phyloP scores from a whole-genome alignment of 92 coral and sea anemone species.

The Isaurus tuberculatus region DNA sequence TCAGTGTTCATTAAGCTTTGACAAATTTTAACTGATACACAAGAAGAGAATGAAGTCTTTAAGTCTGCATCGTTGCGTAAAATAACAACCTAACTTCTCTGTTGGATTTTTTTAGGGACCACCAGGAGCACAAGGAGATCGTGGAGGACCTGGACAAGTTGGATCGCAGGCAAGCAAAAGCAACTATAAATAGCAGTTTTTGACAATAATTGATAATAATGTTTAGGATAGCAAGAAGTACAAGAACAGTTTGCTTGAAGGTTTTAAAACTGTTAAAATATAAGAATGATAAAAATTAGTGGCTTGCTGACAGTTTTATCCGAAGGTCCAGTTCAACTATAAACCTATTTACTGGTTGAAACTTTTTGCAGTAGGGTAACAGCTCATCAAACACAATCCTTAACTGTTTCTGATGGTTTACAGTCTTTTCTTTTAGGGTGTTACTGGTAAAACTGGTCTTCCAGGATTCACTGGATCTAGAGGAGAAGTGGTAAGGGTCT shows the following conservation, averaged over 20 bases:
- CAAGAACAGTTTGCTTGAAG: too few species aligned
- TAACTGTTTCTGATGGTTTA: background rate
- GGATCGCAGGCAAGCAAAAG: constrained; percentile 77
- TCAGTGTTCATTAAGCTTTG: background rate
- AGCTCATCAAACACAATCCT: background rate
- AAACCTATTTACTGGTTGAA: too few species aligned
- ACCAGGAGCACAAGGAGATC: constrained; percentile 90
- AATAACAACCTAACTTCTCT: background rate
- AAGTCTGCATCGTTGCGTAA: too few species aligned
- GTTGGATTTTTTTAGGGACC: constrained; percentile 68
- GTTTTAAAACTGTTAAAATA: too few species aligned
- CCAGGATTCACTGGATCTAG: constrained; percentile 38
- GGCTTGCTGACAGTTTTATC: too few species aligned
- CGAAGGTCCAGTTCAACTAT: too few species aligned
- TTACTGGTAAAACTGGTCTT: constrained; percentile 27
- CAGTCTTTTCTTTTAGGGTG: constrained; percentile 11
- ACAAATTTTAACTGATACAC: too few species aligned
- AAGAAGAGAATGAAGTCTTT: too few species aligned
- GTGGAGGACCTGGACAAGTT: constrained; percentile 97
- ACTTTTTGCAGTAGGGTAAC: too few species aligned
- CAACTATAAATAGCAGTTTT: background rate
- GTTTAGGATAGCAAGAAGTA: too few species aligned
- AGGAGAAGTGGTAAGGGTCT: constrained; percentile 33
- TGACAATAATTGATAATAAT: background rate
- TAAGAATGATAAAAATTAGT: too few species aligned